Conservation (phyloP, 2,113 vertebrate genomes). For the Geococcyx californianus region DNA sequence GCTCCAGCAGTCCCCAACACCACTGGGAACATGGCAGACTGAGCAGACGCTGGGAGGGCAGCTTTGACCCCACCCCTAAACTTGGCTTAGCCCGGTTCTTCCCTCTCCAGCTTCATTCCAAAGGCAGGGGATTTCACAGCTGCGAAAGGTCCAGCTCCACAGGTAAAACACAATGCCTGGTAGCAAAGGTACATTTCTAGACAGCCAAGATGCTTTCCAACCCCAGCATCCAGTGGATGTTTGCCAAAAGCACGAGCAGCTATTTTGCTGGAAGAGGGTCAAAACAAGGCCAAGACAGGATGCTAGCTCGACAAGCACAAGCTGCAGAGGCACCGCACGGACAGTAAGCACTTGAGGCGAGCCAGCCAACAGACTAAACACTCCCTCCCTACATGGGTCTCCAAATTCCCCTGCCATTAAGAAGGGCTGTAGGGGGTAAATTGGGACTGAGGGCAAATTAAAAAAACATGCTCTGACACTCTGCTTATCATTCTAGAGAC, state of each 20-base stretch:
- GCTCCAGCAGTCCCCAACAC: not conserved
- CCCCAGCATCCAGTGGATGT: not conserved
- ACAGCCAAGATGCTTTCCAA: not conserved
- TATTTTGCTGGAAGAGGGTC: conserved; percentile 21
- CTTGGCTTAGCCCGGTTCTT: not conserved
- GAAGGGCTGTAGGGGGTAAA: not conserved
- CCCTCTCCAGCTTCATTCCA: not conserved
- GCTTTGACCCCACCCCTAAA: no score
- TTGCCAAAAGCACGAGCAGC: conserved; percentile 2
- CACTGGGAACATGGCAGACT: not conserved
- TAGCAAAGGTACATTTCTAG: not conserved
- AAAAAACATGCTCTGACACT: not conserved
- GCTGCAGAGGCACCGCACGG: not conserved
- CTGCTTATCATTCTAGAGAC: not conserved
- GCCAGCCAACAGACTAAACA: not conserved
- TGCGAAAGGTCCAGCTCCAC: not conserved
- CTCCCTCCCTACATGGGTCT: not conserved
- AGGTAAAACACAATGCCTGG: not conserved
- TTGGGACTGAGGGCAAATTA: not conserved
- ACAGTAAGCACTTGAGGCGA: not conserved
- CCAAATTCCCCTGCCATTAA: not conserved
- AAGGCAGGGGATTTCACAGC: not conserved
- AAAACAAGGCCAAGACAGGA: conserved; percentile 19
- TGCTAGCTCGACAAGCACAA: not conserved
- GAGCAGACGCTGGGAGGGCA: not conserved